Conservation (phyloP, 2,113 vertebrate species). For the Rhinogobius similis region DNA sequence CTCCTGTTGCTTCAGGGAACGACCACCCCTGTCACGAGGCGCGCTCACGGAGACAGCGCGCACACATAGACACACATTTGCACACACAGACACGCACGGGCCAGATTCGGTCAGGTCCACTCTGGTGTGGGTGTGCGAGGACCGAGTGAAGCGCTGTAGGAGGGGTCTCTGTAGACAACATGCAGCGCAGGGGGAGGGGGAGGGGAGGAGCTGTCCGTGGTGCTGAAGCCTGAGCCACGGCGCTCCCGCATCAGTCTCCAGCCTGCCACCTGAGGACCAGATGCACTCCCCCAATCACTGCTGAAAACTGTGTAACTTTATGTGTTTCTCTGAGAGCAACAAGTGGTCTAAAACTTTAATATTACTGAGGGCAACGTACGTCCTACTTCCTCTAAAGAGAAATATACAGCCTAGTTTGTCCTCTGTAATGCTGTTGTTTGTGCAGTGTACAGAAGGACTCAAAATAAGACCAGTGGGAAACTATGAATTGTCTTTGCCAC, state of each 20-base stretch:
- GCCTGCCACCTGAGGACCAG: conserved; percentile 63
- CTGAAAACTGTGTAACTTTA: not conserved
- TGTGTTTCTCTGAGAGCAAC: not conserved
- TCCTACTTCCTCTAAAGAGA: too few species aligned
- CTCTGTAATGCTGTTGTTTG: not conserved
- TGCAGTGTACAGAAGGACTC: not conserved
- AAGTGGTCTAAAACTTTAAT: not conserved
- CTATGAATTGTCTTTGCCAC: too few species aligned
- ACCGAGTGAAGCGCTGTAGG: conserved; percentile 22
- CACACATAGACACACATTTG: conserved; percentile 3
- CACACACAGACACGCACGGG: not conserved
- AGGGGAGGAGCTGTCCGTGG: conserved; percentile 82
- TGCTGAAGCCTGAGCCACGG: conserved; percentile 72
- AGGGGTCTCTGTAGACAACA: conserved; percentile 6
- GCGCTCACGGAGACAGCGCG: conserved; percentile 8
- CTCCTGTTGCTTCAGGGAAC: conserved; percentile 12
- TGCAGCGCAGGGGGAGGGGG: conserved; percentile 13
- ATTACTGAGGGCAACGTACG: too few species aligned
- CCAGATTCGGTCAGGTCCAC: not conserved
- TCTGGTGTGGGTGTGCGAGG: conserved; percentile 12
- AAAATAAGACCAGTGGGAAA: not conserved
- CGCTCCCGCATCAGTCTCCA: conserved; percentile 47
- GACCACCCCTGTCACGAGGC: conserved; percentile 14
- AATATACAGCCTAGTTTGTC: not conserved
- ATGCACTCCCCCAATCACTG: not conserved